A percentile compares a stretch with the other conserved stretches of the same genome.
Conservation (phyloP, 2,888 invertebrate genomes). For the Lasius platythorax region DNA sequence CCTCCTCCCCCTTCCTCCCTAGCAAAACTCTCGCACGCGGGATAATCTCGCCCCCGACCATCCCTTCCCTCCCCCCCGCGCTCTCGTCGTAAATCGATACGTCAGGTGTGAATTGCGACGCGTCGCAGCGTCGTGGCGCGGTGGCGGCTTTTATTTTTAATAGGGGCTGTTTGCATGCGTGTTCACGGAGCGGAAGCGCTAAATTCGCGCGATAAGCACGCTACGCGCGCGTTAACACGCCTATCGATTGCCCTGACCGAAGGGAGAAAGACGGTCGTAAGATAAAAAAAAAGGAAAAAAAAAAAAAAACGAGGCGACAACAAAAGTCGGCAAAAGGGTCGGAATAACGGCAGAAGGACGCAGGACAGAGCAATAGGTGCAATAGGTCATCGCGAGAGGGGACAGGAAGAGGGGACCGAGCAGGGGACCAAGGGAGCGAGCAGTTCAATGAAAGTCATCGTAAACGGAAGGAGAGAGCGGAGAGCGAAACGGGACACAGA, state of each 20-base stretch:
- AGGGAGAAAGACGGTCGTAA: background rate
- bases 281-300: background rate
- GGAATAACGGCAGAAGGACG: constrained; percentile 1
- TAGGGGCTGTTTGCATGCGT: constrained; percentile 34
- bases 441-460: constrained; percentile 55
- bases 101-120: constrained; percentile 55
- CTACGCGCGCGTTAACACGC: constrained; percentile 41
- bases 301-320: background rate
- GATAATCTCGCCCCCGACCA: background rate
- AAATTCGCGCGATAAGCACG: constrained; percentile 54
- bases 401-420: constrained; percentile 64
- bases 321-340: constrained; percentile 18
- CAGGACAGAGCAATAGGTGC: constrained; percentile 38
- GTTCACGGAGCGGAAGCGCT: constrained; percentile 51
- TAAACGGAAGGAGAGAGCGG: constrained; percentile 44
- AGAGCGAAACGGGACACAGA: constrained; percentile 42
- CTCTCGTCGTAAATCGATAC: constrained; percentile 49
- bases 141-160: constrained; percentile 51
- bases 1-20: background rate
- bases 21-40: constrained; percentile 2
- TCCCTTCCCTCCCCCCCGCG: background rate
- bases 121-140: constrained; percentile 43
- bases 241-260: constrained; percentile 36
- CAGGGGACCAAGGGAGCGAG: constrained; percentile 69
- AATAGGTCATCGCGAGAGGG: constrained; percentile 49